Evolutionary conservation across 2,797 vertebrate species (phyloP).

Genomic region (Sparus aurata): DNA sequence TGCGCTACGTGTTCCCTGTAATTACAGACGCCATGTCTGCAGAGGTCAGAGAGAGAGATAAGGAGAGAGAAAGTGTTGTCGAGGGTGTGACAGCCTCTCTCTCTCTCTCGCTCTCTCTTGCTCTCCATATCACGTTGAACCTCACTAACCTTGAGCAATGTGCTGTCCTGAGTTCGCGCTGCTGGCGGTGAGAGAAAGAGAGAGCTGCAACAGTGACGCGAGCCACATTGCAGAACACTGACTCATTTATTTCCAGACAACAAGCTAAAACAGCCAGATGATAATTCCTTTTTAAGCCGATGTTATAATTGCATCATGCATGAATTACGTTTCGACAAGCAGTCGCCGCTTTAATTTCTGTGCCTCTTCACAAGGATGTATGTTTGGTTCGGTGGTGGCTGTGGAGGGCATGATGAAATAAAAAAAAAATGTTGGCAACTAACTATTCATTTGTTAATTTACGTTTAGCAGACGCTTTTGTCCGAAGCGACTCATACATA

Average conservation of each 20-base stretch:
- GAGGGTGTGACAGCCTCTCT: slow-evolving; percentile 39
- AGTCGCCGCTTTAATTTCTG: not conserved
- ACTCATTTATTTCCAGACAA: not conserved
- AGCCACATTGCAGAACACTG: not conserved
- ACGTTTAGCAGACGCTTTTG: no score
- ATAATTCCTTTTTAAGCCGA: not conserved
- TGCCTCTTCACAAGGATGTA: not conserved
- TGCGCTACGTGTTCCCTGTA: not conserved
- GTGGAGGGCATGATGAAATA: no score
- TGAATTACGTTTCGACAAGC: not conserved
- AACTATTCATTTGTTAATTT: no score
- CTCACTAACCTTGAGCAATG: slow-evolving; percentile 16
- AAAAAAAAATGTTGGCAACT: no score
- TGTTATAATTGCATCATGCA: not conserved
- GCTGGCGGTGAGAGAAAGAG: not conserved
- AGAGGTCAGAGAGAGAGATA: not conserved
- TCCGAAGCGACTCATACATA: no score
- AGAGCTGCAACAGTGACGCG: not conserved
- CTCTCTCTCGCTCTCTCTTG: not conserved
- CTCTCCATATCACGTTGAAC: not conserved
- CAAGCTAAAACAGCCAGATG: not conserved
- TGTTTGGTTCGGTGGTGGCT: not conserved
- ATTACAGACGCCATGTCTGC: not conserved
- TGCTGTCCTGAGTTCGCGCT: not conserved
- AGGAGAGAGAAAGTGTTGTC: not conserved